Percentiles rank a stretch among this genome's conserved stretches.
Conservation (phyloP, 2,888 invertebrate species). For the Drosophila recens region DNA sequence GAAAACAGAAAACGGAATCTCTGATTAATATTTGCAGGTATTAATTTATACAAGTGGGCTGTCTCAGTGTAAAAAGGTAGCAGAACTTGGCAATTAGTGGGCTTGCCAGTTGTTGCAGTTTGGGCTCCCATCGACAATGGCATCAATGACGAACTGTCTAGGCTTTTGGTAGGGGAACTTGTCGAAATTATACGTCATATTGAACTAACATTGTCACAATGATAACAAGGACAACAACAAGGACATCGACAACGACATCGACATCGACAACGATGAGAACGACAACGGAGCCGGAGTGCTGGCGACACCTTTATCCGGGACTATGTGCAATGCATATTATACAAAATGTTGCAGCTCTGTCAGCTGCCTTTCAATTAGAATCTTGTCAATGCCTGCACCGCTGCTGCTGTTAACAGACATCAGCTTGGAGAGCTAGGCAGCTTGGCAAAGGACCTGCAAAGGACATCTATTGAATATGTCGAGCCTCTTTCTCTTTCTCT, state of each 20-base stretch:
- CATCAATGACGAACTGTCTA: constrained; percentile 10
- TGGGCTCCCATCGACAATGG: constrained; percentile 15
- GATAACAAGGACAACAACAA: constrained; percentile 33
- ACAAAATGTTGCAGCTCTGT: constrained; percentile 40
- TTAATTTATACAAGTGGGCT: background rate
- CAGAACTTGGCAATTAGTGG: constrained; percentile 24
- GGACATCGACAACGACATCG: constrained; percentile 6
- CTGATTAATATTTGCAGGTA: background rate
- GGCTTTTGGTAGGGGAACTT: constrained; percentile 7
- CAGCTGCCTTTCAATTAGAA: constrained; percentile 64
- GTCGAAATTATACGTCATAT: constrained; percentile 59
- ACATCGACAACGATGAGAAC: constrained; percentile 3
- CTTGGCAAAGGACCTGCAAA: constrained; percentile 8
- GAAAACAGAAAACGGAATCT: background rate
- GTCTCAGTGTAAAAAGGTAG: constrained; percentile 4
- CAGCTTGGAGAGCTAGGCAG: constrained; percentile 7
- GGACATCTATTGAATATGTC: constrained; percentile 51
- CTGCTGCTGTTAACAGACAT: constrained; percentile 39
- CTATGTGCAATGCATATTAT: constrained; percentile 45
- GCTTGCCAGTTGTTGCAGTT: constrained; percentile 2
- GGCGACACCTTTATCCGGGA: constrained; percentile 47
- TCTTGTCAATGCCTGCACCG: constrained; percentile 52
- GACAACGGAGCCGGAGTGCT: constrained; percentile 32
- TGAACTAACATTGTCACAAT: constrained; percentile 46
- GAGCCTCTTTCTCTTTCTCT: background rate